Evolutionary conservation across 2,888 invertebrate genomes (phyloP), one percentile per base, ranked within the genome.

Genomic region (Brachylomia viminalis): DNA sequence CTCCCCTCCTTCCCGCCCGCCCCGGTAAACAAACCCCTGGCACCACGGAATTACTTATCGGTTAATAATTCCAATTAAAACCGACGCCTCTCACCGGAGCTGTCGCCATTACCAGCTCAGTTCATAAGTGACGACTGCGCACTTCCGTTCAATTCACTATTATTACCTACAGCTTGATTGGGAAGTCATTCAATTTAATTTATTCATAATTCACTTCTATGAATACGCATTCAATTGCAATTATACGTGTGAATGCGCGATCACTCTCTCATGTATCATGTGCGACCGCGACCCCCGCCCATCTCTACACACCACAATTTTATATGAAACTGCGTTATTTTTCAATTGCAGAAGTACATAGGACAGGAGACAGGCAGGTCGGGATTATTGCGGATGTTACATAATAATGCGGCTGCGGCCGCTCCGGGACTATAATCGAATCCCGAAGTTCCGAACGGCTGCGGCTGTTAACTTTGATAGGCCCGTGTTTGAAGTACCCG

Each of bases 21-120:
- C 89, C 91, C 92, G 82, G 93, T 95, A 94, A 94, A 95, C 95
- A 95, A 95, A 94, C 94, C 94, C 92, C 86, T 56, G 86, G 83
- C 86, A 80, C 85, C 92, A 84, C 88, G 86, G 90, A 91, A 92
- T 93, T 92, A 89, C 88, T 89, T 87, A 93, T 93, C 91, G 92
- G 90, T 91, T 93, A 92, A 92, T 93, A 92, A 93, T 93, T 91
- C 90, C 91, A 92, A 94, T 93, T 91, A 92, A 90, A 88, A 85
- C 76, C 81, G 84, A 89, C 88, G 86, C 79, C 86, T 87, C 89
- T 90, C 89, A 89, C 90, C 85, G 87, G 86, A 87, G 84, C 85
- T 88, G 86, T 89, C 86, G 75, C 77, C 72, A 74, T 87, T 84
- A 86, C 76, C 75, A 79, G 79, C 81, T 84, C 79, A 77, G 72